Base-by-base conservation (phyloP, 2,888 invertebrate species). In the Nephrocerus scutellatus region DNA sequence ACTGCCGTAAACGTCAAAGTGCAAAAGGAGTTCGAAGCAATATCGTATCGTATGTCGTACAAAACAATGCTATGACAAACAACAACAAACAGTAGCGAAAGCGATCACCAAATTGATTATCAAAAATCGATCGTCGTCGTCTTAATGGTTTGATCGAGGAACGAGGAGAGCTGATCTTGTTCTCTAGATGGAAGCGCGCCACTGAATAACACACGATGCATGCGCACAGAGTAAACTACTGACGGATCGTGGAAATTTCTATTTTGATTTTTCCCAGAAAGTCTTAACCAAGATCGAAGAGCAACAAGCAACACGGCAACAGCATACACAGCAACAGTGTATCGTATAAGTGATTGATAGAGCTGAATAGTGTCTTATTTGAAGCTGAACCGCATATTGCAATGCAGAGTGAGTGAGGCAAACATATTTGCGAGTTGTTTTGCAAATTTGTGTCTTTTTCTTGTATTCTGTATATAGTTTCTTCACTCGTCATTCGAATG, bases 111-210 rank as follows among this genome's bases (percentile, higher is more conserved):
- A 30, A 28, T 36, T n/a, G n/a, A n/a, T n/a, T n/a, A n/a, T n/a
- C n/a, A n/a, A n/a, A n/a, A n/a, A n/a, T n/a, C n/a, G n/a, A n/a
- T n/a, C n/a, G n/a, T n/a, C n/a, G n/a, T n/a, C n/a, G n/a, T n/a
- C n/a, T n/a, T n/a, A n/a, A n/a, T n/a, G n/a, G n/a, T n/a, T n/a
- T n/a, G n/a, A n/a, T n/a, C n/a, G n/a, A n/a, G n/a, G n/a, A n/a
- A n/a, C n/a, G n/a, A n/a, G n/a, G n/a, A n/a, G n/a, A n/a, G n/a
- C n/a, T n/a, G n/a, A n/a, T 44, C 41, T 46, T 63, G 65, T 60
- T 62, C 60, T 63, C 59, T 59, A 65, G 62, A 61, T 63, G 64
- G 66, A 63, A 63, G 59, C 60, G 60, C 61, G 62, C 57, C 62
- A 59, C 55, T 57, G 59, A 66, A 60, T 63, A 66, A 59, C 56